Conservation (phyloP, 2,888 invertebrate genomes). For the Pinctada fucata region DNA sequence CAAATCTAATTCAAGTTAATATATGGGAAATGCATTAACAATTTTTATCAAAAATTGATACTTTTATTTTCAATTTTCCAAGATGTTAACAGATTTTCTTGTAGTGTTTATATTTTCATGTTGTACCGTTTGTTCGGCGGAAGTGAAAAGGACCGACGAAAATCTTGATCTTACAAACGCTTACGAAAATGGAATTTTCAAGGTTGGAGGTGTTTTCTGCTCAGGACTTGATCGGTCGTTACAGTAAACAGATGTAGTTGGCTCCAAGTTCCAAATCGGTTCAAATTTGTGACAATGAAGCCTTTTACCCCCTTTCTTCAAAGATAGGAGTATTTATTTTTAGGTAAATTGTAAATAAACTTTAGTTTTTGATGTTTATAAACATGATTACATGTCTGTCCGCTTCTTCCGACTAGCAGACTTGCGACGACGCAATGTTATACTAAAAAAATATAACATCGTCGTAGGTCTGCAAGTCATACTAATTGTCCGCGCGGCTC, state of each 20-base stretch:
- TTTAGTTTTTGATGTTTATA: no score
- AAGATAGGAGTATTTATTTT: neutral
- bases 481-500: no score
- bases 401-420: neutral
- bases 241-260: conserved; percentile 22
- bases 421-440: no score
- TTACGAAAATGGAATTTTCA: neutral
- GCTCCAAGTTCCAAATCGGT: no score
- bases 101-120: conserved; percentile 21
- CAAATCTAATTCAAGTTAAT: no score
- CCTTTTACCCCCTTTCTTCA: no score
- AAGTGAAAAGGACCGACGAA: conserved; percentile 37
- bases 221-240: conserved; percentile 16
- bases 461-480: no score
- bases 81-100: conserved; percentile 25
- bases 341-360: neutral
- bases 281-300: no score
- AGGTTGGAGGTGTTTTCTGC: neutral
- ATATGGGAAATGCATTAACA: no score
- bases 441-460: no score
- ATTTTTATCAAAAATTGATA: no score
- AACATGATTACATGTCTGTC: neutral
- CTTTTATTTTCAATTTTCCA: no score
- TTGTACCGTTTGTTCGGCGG: conserved; percentile 39
- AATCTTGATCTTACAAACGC: conserved; percentile 7